A percentile compares a stretch with the other conserved stretches of the same genome.
These are phyloP conservation scores for Cosmia pyralina DNA, from an alignment of 2,888 invertebrate genomes.

Conservation along the genomic window DNA sequence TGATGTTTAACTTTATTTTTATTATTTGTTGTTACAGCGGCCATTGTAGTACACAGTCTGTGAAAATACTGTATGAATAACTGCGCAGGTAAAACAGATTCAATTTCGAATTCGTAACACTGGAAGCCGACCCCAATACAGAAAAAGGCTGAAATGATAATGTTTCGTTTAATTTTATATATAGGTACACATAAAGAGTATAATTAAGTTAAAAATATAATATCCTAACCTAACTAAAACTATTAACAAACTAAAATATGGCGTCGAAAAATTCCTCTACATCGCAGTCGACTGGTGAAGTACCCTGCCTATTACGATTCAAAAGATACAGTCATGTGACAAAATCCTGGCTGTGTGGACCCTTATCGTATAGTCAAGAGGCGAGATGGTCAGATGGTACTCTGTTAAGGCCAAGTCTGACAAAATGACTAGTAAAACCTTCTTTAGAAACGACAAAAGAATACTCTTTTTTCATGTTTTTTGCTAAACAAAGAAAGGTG, in stretches of 20 bases:
- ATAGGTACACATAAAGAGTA: too few relatives aligned
- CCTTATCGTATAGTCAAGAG: conserved; percentile 30
- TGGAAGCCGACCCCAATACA: not conserved
- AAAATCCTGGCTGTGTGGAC: not conserved
- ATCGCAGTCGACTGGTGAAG: too few relatives aligned
- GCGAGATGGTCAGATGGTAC: conserved; percentile 3
- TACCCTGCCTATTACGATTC: not conserved
- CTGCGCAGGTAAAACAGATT: conserved; percentile 5
- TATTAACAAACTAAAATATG: too few relatives aligned
- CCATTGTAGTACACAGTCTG: not conserved
- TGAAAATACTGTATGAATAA: not conserved
- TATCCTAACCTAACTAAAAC: too few relatives aligned
- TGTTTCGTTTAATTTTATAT: too few relatives aligned
- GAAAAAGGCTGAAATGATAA: not conserved
- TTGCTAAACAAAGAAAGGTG: conserved; percentile 38
- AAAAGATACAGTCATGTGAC: not conserved
- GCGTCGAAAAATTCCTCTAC: too few relatives aligned
- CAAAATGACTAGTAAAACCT: conserved; percentile 30
- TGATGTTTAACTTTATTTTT: not conserved
- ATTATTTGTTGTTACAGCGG: not conserved
- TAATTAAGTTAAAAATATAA: too few relatives aligned
- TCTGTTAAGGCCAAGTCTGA: conserved; percentile 20
- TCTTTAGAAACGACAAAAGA: conserved; percentile 3
- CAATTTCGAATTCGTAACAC: not conserved
- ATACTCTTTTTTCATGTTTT: conserved; percentile 11